phyloP scores from a whole-genome alignment of 2,888 invertebrate genomes.

The Noctua fimbriata region DNA sequence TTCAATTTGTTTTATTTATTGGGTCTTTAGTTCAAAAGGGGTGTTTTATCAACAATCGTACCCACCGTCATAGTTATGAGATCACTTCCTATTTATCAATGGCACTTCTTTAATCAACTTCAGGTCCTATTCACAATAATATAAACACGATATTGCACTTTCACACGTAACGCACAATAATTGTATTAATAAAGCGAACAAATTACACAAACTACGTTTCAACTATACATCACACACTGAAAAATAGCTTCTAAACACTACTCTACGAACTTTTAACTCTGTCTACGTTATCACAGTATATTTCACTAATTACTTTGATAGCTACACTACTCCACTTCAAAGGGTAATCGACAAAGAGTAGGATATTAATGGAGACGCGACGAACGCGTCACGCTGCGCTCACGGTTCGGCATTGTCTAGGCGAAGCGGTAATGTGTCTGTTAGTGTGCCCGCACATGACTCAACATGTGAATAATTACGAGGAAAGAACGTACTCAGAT shows the following conservation, averaged over 20 bases:
- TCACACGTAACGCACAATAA: slow-evolving; percentile 26
- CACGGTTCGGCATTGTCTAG: slow-evolving; percentile 62
- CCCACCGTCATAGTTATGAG: slow-evolving; percentile 44
- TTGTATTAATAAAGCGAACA: slow-evolving; percentile 33
- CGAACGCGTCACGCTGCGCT: slow-evolving; percentile 51
- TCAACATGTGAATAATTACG: slow-evolving; percentile 50
- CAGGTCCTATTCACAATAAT: slow-evolving; percentile 5
- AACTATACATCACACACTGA: slow-evolving; percentile 15
- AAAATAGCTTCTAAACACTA: slow-evolving; percentile 10
- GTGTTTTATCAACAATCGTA: neutral
- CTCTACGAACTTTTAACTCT: neutral
- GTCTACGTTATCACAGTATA: slow-evolving; percentile 32
- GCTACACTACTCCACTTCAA: slow-evolving; percentile 35
- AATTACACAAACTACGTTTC: slow-evolving; percentile 32
- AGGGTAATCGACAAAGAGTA: slow-evolving; percentile 34
- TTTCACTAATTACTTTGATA: slow-evolving; percentile 33
- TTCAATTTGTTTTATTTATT: neutral
- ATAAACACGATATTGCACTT: slow-evolving; percentile 54
- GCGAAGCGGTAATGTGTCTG: slow-evolving; percentile 33
- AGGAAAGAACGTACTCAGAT: slow-evolving; percentile 23
- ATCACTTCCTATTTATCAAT: slow-evolving; percentile 36
- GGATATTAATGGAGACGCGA: slow-evolving; percentile 49
- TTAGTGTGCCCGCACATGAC: slow-evolving; percentile 51
- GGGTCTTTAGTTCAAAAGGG: neutral
- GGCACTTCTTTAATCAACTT: slow-evolving; percentile 26